Conservation (phyloP, 2,113 vertebrate species). For the Sprattus sprattus region DNA sequence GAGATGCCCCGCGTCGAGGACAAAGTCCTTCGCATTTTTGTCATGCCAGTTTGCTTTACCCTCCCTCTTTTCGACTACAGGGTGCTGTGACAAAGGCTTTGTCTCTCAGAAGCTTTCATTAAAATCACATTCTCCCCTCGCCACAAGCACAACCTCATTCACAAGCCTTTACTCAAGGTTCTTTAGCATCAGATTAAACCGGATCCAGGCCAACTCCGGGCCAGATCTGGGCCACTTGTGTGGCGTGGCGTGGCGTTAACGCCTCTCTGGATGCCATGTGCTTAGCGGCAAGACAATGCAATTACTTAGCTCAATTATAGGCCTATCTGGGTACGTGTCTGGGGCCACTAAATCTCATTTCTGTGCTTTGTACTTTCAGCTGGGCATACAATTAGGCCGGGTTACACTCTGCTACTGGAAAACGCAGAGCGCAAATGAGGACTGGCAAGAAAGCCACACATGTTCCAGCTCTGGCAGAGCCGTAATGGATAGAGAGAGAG, state of each 20-base stretch:
- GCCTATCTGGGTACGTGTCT: conserved; percentile 44
- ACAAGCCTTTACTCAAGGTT: conserved; percentile 22
- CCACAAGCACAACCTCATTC: conserved; percentile 7
- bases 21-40: conserved; percentile 15
- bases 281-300: conserved; percentile 22
- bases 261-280: not conserved
- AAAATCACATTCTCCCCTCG: conserved; percentile 20
- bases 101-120: conserved; percentile 13
- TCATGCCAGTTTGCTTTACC: not conserved
- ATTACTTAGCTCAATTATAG: conserved; percentile 36
- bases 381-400: not conserved
- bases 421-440: not conserved
- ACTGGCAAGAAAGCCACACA: not conserved
- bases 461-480: not conserved
- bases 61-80: not conserved
- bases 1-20: conserved; percentile 33
- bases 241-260: not conserved
- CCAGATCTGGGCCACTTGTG: not conserved
- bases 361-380: conserved; percentile 39
- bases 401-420: not conserved
- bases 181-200: not conserved
- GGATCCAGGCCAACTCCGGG: conserved; percentile 31
- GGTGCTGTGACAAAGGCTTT: not conserved
- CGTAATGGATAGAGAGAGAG: not conserved
- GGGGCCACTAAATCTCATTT: conserved; percentile 55